Conservation (phyloP, 2,113 vertebrate genomes). For the Egretta garzetta region DNA sequence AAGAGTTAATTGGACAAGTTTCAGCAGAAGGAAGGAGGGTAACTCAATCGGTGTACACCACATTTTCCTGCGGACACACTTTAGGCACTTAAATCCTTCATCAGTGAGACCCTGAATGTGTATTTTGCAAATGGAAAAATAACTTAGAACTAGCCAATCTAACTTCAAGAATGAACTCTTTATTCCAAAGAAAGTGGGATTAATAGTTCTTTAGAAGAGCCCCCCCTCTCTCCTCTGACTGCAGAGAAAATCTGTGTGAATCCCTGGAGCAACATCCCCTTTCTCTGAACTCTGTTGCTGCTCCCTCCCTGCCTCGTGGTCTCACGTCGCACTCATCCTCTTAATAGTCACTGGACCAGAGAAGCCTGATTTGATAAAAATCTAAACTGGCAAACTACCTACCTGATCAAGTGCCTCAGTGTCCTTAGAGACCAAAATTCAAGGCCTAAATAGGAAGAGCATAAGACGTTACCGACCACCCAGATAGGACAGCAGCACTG, state of each 20-base stretch:
- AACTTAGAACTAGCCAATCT: neutral
- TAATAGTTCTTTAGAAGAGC: neutral
- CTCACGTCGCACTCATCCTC: neutral
- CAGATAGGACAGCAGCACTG: neutral
- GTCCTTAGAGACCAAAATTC: neutral
- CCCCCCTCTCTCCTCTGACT: neutral
- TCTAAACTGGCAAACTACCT: neutral
- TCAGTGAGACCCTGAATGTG: neutral
- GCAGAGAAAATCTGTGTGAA: neutral
- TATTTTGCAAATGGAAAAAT: neutral
- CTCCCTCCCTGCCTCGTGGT: neutral
- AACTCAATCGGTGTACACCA: neutral
- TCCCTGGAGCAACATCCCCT: neutral
- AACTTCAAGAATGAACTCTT: neutral
- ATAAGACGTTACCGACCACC: neutral
- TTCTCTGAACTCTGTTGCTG: neutral
- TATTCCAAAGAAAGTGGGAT: neutral
- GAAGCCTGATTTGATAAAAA: neutral
- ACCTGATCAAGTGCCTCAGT: neutral
- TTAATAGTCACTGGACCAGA: neutral
- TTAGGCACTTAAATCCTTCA: neutral
- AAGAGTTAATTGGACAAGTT: neutral
- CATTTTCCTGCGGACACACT: neutral
- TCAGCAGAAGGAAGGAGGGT: neutral
- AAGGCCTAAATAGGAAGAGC: neutral